Base-by-base conservation (phyloP, 1,140 invertebrate genomes). In the Drosophila prosaltans region DNA sequence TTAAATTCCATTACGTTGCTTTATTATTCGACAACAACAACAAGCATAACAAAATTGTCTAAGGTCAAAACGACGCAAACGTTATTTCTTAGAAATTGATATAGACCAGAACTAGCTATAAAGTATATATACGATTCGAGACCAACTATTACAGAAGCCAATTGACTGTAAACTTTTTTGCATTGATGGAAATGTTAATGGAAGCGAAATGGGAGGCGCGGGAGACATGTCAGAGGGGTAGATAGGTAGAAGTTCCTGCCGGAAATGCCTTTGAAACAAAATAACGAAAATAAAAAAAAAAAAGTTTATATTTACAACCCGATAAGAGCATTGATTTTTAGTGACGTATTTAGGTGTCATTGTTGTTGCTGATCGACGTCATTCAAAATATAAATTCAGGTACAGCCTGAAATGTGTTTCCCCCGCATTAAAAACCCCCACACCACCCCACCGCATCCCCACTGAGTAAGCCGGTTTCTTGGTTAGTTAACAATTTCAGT, bases 61-160 rank as follows among this genome's bases (percentile, higher is more conserved):
- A 76, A 76, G 74, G 74, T 76, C 73, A 54, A 76, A 69, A 76
- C 65, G 51, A 58, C 24, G 32, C 32, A 36, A 64, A 45, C 43
- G 65, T 65, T 51, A 51, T 51, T 76, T 76, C 74, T 65, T 69
- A 32, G 74, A 76, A 76, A 76, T 70, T 70, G 60, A 65, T 70
- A 60, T 69, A 55, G 74, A 65, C 39, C 73, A 76, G 60, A 68
- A 51, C 72, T 66, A 60, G 65, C 51, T 59, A 69, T n/a, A 21
- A 21, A 4, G 7, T 57, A 57, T 32, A 30, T 28, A 36, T 51
- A 51, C 6, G 8, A 24, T 51, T 36, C 16, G 16, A n/a, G 43
- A 43, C 63, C 26, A 41, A 28, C 64, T 74, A 75, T 68, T 74
- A 74, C 58, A 62, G n/a, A 75, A 57, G 57, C 26, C 71, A 75